A percentile compares a stretch with the other conserved stretches of the same genome.
phyloP scores from a whole-genome alignment of 2,888 invertebrate species.

The Octonoba sinensis region DNA sequence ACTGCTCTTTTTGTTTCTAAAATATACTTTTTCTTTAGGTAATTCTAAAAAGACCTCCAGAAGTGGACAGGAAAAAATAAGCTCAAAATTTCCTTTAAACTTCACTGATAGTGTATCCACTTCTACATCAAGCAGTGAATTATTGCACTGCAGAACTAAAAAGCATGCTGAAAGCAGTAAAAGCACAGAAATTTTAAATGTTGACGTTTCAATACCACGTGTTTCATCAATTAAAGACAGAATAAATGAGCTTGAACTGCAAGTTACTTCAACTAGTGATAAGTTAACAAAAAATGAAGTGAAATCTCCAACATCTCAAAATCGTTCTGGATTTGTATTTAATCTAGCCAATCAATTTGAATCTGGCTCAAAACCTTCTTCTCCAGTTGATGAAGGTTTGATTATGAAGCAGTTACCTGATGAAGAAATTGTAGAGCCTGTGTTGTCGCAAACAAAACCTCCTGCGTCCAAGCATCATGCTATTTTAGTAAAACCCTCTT shows the following conservation, averaged over 20 bases:
- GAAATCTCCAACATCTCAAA: conserved; percentile 55
- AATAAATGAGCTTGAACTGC: conserved; percentile 80
- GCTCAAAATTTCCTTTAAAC: too few relatives aligned
- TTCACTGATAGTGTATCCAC: not conserved
- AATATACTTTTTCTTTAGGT: too few relatives aligned
- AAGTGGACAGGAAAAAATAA: too few relatives aligned
- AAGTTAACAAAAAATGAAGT: conserved; percentile 48
- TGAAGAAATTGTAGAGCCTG: conserved; percentile 72
- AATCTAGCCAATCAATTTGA: conserved; percentile 76
- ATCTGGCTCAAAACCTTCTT: conserved; percentile 68
- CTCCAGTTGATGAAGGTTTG: conserved; percentile 71
- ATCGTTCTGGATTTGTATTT: conserved; percentile 73
- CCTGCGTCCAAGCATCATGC: conserved; percentile 69
- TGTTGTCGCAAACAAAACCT: conserved; percentile 69
- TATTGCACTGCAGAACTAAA: conserved; percentile 5
- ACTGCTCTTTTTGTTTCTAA: too few relatives aligned
- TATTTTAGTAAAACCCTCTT: conserved; percentile 71
- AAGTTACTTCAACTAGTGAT: conserved; percentile 50
- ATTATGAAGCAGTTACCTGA: conserved; percentile 33
- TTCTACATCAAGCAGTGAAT: not conserved
- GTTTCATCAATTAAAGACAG: conserved; percentile 79
- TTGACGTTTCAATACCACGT: conserved; percentile 59
- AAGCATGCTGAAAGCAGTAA: conserved; percentile 23
- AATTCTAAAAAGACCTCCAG: too few relatives aligned
- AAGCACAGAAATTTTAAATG: conserved; percentile 32